Base-by-base conservation (phyloP, 2,888 invertebrate genomes). In the Scrobipalpa atriplicella region DNA sequence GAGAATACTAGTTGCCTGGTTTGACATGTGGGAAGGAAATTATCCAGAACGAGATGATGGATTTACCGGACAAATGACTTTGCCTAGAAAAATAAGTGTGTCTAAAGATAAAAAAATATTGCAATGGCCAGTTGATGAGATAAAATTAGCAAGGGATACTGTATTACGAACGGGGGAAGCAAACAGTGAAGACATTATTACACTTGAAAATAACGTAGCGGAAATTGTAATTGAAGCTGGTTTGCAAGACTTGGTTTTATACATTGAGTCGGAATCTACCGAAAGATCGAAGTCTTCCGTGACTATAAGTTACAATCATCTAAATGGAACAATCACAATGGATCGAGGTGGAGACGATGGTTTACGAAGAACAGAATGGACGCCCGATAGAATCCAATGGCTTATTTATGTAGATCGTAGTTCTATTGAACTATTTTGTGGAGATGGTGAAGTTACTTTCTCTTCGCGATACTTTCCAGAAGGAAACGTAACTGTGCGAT, bases 391-490 rank as follows among this genome's bases (percentile, higher is more conserved):
- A 0, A 71, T 71, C 19, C 66, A 72, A 0, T 89, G 87, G 89
- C 81, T 89, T 64, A 75, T 92, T 1, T 91, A 89, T 73, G 71
- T 92, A 6, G 92, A 92, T 66, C 78, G 90, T 2, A 90, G 90
- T 72, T 90, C 91, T 1, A 29, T 92, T 64, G 92, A 92, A 70
- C 69, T 91, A 52, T 92, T 92, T 76, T 92, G 92, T 61, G 92
- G 92, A 0, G 87, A 89, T 70, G 92, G 92, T 0, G 92, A 92
- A 66, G 90, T 87, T 1, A 90, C 91, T 0, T 89, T 92, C 72
- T 92, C 91, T 68, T 82, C 79, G 13, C 79, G 92, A 64, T 80
- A 86, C 0, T 90, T 78, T 64, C 87, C 90, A 39, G 78, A 85
- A 2, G 90, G 90, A 8, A 41, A 41, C 3, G 41, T 41, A 41